Conservation (phyloP, 1,140 invertebrate genomes). For the Thereuonema tuberculata region DNA sequence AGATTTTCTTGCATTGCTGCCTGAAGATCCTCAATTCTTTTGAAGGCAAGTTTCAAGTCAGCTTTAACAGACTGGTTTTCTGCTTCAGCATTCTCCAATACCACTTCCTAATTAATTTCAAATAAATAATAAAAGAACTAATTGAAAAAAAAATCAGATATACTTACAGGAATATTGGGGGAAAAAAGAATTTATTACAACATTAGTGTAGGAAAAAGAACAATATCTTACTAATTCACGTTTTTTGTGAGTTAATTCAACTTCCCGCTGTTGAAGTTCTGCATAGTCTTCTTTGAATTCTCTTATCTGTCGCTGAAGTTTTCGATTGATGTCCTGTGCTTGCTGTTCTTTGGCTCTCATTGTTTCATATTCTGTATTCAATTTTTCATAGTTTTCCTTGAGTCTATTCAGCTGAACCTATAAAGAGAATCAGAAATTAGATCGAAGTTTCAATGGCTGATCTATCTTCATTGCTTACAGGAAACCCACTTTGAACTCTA, state of each 20-base stretch:
- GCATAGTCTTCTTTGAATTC: constrained; percentile 58
- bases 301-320: constrained; percentile 49
- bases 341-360: constrained; percentile 54
- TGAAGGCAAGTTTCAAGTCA: constrained; percentile 62
- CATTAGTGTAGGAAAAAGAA: background rate
- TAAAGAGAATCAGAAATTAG: constrained; percentile 14
- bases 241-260: constrained; percentile 48
- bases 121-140: constrained; percentile 9
- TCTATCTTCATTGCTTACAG: too few relatives aligned
- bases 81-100: constrained; percentile 29
- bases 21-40: constrained; percentile 69
- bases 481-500: too few relatives aligned
- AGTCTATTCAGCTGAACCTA: constrained; percentile 57
- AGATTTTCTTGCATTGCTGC: constrained; percentile 55
- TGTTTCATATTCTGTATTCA: constrained; percentile 54
- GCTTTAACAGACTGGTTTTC: constrained; percentile 37
- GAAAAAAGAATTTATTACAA: background rate
- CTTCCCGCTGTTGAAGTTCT: constrained; percentile 47
- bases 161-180: too few relatives aligned
- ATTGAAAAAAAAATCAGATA: background rate
- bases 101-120: constrained; percentile 30
- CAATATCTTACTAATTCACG: constrained; percentile 32
- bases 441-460: too few relatives aligned
- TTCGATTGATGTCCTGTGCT: constrained; percentile 56
- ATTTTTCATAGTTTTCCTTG: constrained; percentile 67